A percentile compares a stretch with the other conserved stretches of the same genome.
Evolutionary conservation across 2,888 invertebrate species (phyloP).

Genomic region (Eustalomyia histrio): DNA sequence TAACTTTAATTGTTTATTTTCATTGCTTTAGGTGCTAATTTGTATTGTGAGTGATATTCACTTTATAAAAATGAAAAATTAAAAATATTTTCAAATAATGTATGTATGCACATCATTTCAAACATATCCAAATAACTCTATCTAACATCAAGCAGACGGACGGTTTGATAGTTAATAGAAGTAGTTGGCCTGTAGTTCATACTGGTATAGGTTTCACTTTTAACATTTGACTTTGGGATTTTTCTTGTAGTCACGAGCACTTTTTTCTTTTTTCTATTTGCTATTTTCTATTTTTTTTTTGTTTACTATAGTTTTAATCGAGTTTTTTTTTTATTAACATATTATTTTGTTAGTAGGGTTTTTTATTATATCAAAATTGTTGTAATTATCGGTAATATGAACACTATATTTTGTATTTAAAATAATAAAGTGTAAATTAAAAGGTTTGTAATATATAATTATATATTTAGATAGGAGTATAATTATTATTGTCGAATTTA

Average conservation of each 20-base stretch:
- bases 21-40: constrained; percentile 56
- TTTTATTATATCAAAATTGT: constrained; percentile 27
- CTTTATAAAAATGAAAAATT: constrained; percentile 15
- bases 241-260: too few relatives aligned
- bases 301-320: not conserved
- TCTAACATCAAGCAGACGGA: not conserved
- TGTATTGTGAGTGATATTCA: constrained; percentile 38
- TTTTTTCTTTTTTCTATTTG: too few relatives aligned
- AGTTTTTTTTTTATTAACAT: not conserved
- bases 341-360: too few relatives aligned
- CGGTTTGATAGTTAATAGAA: not conserved
- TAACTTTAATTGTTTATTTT: constrained; percentile 31
- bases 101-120: constrained; percentile 19
- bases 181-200: not conserved
- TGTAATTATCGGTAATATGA: constrained; percentile 23
- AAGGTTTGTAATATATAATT: constrained; percentile 27
- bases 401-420: constrained; percentile 5
- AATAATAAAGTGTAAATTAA: constrained; percentile 52
- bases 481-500: not conserved
- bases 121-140: not conserved
- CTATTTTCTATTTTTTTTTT: too few relatives aligned
- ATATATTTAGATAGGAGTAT: constrained; percentile 39
- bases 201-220: constrained; percentile 52
- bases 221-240: constrained; percentile 55
- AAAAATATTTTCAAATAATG: constrained; percentile 19